Conservation (phyloP, 2,113 vertebrate species). For the Alligator mississippiensis region DNA sequence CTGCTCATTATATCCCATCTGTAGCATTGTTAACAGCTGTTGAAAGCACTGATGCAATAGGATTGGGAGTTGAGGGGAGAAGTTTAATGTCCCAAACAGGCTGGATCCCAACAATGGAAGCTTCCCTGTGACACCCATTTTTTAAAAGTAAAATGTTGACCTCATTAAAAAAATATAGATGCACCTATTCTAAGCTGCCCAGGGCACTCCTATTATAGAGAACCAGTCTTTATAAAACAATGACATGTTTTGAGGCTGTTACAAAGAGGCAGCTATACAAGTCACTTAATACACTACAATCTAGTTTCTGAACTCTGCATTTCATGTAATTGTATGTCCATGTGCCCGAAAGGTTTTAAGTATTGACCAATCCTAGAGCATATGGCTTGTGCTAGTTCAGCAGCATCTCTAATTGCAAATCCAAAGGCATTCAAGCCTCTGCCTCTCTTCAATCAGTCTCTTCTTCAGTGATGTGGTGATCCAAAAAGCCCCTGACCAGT, state of each 20-base stretch:
- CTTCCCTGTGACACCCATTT: slow-evolving; percentile 64
- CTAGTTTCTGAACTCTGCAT: slow-evolving; percentile 14
- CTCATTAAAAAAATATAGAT: slow-evolving; percentile 60
- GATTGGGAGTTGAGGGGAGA: neutral
- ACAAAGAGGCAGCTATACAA: neutral
- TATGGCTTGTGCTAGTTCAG: slow-evolving; percentile 48
- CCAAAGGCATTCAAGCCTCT: neutral
- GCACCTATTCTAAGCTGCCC: neutral
- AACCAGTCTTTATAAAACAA: neutral
- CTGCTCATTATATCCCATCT: neutral
- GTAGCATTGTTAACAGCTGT: slow-evolving; percentile 40
- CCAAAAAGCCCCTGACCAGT: neutral
- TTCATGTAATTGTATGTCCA: slow-evolving; percentile 35
- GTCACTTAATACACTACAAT: slow-evolving; percentile 45
- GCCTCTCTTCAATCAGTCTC: neutral
- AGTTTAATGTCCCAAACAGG: slow-evolving; percentile 39
- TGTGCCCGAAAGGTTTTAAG: neutral
- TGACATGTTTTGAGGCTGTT: accelerated
- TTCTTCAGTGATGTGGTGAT: neutral
- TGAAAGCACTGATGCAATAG: slow-evolving; percentile 6
- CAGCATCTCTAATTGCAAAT: slow-evolving; percentile 7
- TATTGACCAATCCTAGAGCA: slow-evolving; percentile 27
- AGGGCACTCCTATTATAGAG: neutral
- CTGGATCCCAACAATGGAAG: slow-evolving; percentile 53
- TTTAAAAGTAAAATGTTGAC: slow-evolving; percentile 78